Evolutionary conservation across 2,113 vertebrate genomes (phyloP), one percentile per base, ranked within the genome.

Genomic region (Psittacula cyanocephala): DNA sequence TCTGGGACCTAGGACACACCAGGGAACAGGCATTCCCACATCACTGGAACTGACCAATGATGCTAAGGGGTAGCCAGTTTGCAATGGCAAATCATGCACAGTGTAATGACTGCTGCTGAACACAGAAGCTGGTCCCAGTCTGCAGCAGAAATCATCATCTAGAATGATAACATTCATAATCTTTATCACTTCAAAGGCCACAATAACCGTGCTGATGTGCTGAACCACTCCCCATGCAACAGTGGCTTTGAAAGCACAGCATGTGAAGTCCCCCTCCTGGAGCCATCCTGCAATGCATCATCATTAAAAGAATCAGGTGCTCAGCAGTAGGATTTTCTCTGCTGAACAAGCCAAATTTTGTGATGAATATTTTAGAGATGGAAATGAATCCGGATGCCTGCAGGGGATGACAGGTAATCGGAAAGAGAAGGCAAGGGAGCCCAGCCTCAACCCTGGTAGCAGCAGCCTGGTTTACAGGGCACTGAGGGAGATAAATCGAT

Each of bases 201-300:
- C 50, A 37, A 0, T 2, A 11, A 28, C 1, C 24, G 37, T 14
- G 33, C 35, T 1, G 2, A 13, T 0, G 14, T 33, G 60, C 55
- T 78, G 74, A 89, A 31, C 28, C 27, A 15, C 62, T 79, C 70
- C 81, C 39, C 35, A 1, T 0, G 33, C 41, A 15, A 31, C 8
- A 17, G 24, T 3, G 19, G 12, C 8, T 67, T 60, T 29, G 70
- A 53, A 71, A 59, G 27, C 59, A n/a, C 1, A 0, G 47, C 19
- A 2, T 1, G 14, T 23, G 37, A 4, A 17, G 28, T 57, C 14
- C 19, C 33, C 17, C 31, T 75, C 31, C 43, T 9, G 62, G 60
- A 68, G 55, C 70, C 2, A 1, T 1, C 39, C 59, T 52, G 90
- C 78, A 44, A 6, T 4, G 47, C 17, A 43, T 47, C 3, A 10